Evolutionary conservation across 2,888 invertebrate genomes (phyloP), one percentile per base, ranked within the genome.

Genomic region (Heliconius ethilla): DNA sequence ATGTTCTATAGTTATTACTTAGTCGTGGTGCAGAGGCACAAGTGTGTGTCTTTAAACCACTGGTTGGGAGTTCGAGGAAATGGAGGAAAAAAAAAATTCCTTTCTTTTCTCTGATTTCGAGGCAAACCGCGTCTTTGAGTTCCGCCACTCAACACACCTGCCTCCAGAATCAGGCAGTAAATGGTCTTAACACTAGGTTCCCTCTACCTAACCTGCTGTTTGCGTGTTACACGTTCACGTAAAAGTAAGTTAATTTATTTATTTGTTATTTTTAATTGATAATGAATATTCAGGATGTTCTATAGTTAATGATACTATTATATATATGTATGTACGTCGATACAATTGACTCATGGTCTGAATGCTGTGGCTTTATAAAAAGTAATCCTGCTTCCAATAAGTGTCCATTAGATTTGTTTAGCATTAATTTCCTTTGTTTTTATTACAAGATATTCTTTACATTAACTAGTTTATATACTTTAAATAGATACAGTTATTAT

Each of bases 281-380:
- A 81, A 82, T 78, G 70, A 79, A 80, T 81, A 83, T 83, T 82
- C 82, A 82, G 82, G 82, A 83, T 81, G 80, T 79, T 73, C 10
- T 37, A 72, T 75, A 66, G 77, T 76, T 79, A 76, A 63, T 80
- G 65, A 70, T 74, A 80, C 76, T 51, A 75, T n/a, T n/a, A n/a
- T 73, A 67, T 75, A 78, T 79, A n/a, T 18, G 6, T 51, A 51
- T 18, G 25, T 15, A 59, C n/a, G 72, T 33, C n/a, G 27, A 59
- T 74, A 65, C 72, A 55, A 73, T 80, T 81, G 79, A 81, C 75
- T 81, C 79, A 79, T 37, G 45, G 37, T 73, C 40, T 18, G 59
- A 59, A 45, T 29, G 55, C 70, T 72, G 72, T 37, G 15, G 15
- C 33, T 55, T 11, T 59, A 59, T 72, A 37, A 37, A 37, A 72